Conservation (phyloP, 2,888 invertebrate species). For the Prosapia bicincta region DNA sequence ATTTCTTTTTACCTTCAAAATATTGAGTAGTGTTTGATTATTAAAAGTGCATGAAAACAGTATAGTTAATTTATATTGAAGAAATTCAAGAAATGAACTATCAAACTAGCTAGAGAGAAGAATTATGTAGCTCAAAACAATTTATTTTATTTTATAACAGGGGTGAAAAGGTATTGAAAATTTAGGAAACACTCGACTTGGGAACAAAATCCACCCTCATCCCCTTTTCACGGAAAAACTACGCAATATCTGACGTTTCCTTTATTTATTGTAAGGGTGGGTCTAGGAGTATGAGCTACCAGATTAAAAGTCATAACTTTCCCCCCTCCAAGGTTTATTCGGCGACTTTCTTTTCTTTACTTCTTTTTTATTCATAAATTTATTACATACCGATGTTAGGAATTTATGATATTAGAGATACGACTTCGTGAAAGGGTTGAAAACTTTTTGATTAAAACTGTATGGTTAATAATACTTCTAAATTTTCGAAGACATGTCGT, state of each 20-base stretch:
- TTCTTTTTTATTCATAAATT: not conserved
- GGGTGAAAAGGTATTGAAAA: not conserved
- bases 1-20: too few relatives aligned
- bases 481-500: too few relatives aligned
- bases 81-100: too few relatives aligned
- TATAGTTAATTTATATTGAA: too few relatives aligned
- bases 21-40: too few relatives aligned
- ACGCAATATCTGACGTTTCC: slow-evolving; percentile 18
- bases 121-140: too few relatives aligned
- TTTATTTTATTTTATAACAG: not conserved
- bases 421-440: not conserved
- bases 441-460: not conserved
- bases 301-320: slow-evolving; percentile 23
- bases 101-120: too few relatives aligned
- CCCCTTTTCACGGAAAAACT: slow-evolving; percentile 7
- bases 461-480: too few relatives aligned
- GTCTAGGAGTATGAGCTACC: slow-evolving; percentile 13
- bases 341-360: not conserved
- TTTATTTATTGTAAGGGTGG: slow-evolving; percentile 17
- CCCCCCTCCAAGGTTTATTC: not conserved
- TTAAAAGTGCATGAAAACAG: too few relatives aligned
- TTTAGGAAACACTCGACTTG: not conserved
- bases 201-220: not conserved
- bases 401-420: not conserved
- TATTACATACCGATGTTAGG: not conserved